Conservation (phyloP, 1,140 invertebrate species). For the Adoxophyes honmai region DNA sequence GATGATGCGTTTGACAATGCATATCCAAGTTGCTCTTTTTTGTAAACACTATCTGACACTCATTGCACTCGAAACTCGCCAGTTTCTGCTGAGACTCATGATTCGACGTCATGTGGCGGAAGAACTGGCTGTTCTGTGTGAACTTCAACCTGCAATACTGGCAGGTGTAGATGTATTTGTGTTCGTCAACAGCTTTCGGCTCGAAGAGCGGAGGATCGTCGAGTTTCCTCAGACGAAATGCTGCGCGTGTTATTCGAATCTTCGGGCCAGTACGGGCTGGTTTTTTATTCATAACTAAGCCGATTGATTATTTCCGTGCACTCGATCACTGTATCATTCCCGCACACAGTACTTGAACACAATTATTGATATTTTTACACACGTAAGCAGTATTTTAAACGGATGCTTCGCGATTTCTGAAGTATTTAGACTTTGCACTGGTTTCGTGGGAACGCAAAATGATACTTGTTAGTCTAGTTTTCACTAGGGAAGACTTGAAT, state of each 20-base stretch:
- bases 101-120: slow-evolving; percentile 65
- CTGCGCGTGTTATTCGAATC: slow-evolving; percentile 52
- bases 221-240: slow-evolving; percentile 27
- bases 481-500: background rate
- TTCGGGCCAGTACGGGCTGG: slow-evolving; percentile 58
- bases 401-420: background rate
- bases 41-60: slow-evolving; percentile 61
- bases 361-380: slow-evolving; percentile 17
- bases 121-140: slow-evolving; percentile 63
- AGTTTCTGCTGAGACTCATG: slow-evolving; percentile 53
- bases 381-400: slow-evolving; percentile 32
- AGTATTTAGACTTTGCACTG: background rate
- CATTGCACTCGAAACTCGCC: slow-evolving; percentile 61
- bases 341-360: background rate
- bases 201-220: slow-evolving; percentile 29
- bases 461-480: background rate
- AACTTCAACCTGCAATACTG: slow-evolving; percentile 65
- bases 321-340: background rate
- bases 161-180: slow-evolving; percentile 58
- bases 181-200: slow-evolving; percentile 29
- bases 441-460: background rate
- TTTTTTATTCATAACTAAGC: slow-evolving; percentile 64
- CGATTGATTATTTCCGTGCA: slow-evolving; percentile 14
- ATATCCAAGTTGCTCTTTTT: slow-evolving; percentile 58
- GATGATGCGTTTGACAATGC: slow-evolving; percentile 60